A percentile compares a stretch with the other conserved stretches of the same genome.
Evolutionary conservation across 2,888 invertebrate genomes (phyloP).

Genomic region (Bibio marci): DNA sequence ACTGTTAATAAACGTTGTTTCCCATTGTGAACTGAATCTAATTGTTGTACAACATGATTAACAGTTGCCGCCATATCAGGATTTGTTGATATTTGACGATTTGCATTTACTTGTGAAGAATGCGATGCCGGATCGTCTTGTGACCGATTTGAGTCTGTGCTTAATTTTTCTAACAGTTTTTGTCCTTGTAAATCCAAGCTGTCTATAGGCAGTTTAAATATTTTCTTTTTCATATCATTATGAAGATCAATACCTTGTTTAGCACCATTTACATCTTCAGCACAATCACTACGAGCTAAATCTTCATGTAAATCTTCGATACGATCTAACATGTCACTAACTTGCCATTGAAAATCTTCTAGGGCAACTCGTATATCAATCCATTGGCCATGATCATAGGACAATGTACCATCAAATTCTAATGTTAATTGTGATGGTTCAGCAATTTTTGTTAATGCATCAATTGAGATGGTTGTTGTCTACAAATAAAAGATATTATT

Average conservation of each 20-base stretch:
- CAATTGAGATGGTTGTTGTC: conserved; percentile 93
- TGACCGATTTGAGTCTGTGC: conserved; percentile 11
- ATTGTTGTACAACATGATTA: conserved; percentile 59
- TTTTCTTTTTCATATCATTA: conserved; percentile 84
- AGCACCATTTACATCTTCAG: conserved; percentile 85
- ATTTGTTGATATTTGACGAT: conserved; percentile 17
- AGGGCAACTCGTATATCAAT: conserved; percentile 85
- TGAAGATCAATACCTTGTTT: conserved; percentile 85
- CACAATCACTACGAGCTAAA: conserved; percentile 81
- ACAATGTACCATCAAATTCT: conserved; percentile 84
- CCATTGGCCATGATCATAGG: conserved; percentile 96
- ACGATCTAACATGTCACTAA: conserved; percentile 79
- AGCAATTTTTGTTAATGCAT: conserved; percentile 82
- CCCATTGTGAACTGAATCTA: conserved; percentile 73
- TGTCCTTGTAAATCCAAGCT: conserved; percentile 81
- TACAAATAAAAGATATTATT: conserved; percentile 37
- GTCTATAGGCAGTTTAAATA: conserved; percentile 85
- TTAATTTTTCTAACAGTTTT: conserved; percentile 32
- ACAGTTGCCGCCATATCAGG: conserved; percentile 37
- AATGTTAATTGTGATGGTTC: conserved; percentile 83
- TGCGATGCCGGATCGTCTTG: conserved; percentile 7
- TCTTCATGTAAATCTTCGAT: conserved; percentile 88
- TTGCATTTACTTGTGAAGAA: conserved; percentile 13
- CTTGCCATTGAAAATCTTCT: conserved; percentile 93
- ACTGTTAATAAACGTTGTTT: conserved; percentile 82